Evolutionary conservation across 1,140 invertebrate genomes (phyloP), one percentile per base, ranked within the genome.

Genomic region (Cherax destructor): DNA sequence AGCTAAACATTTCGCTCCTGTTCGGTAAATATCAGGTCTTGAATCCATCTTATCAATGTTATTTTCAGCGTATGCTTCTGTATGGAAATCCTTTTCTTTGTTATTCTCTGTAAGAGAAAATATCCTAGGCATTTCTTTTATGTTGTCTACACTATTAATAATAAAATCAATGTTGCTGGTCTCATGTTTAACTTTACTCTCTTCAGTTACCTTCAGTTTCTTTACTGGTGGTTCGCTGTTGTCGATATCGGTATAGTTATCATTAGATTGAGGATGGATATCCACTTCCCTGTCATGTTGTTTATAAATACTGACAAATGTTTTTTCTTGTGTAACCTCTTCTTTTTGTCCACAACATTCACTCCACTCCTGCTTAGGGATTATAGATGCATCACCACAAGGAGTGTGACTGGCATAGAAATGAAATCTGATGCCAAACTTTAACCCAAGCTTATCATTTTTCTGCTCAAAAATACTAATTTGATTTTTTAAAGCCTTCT

Each of bases 301-400:
- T 50, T 30, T 61, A 81, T 11, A 52, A 9, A 13, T 30, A 11
- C 24, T 11, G 49, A 16, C 59, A 50, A 72, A 80, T 47, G 47
- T 41, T 76, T 41, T 21, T 9, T 86, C 69, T 21, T 41, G 92
- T 13, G n/a, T 59, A 61, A 61, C 77, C 18, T 16, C 47, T 18
- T 74, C 49, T 13, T 47, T 65, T 47, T 83, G 77, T 0, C 41
- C 89, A 30, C 56, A 69, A 56, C 76, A 69, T 93, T 24, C 93
- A 81, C 86, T 89, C 86, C 76, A 90, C 24, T 86, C 30, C 59
- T 92, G 74, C 91, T 96, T 97, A 13, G 96, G 95, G 94, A 98
- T 96, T 93, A 99, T 98, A n/a, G 97, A 97, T 41, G 98, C 98
- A 96, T 99, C 98, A 0, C 98, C 98, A 95, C 98, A 99, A 77